Conservation (phyloP, 2,113 vertebrate genomes). For the Turdus rufiventris region DNA sequence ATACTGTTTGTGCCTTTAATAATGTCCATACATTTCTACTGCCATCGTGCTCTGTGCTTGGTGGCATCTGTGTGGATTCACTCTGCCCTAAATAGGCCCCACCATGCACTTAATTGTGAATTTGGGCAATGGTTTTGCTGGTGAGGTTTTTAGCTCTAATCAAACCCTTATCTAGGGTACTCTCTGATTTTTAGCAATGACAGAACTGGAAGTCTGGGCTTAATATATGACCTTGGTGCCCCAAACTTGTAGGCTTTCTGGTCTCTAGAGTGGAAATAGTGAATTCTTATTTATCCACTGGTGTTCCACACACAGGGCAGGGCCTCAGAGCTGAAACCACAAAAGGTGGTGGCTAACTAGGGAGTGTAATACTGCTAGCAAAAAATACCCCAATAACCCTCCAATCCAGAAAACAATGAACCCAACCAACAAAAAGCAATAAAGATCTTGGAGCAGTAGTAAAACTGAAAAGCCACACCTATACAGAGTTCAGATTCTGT, state of each 20-base stretch:
- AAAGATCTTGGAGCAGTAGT: neutral
- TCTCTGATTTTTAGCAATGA: neutral
- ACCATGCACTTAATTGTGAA: fast-evolving
- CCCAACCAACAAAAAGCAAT: neutral
- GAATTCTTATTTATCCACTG: neutral
- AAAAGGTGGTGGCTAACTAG: neutral
- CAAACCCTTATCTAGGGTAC: neutral
- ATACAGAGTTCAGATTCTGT: neutral
- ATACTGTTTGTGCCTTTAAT: neutral
- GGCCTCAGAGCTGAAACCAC: neutral
- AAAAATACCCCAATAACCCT: neutral
- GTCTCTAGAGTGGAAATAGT: neutral
- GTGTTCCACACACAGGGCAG: neutral
- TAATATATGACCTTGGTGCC: neutral
- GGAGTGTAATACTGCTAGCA: neutral
- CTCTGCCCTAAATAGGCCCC: neutral
- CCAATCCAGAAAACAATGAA: neutral
- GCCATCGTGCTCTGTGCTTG: neutral
- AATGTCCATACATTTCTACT: neutral
- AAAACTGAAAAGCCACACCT: neutral
- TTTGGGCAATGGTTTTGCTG: neutral
- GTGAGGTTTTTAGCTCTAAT: neutral
- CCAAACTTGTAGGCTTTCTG: neutral
- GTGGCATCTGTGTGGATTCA: neutral
- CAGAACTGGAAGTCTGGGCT: neutral